Evolutionary conservation across 1,140 invertebrate species (phyloP).

Genomic region (Eulimnadia texana): DNA sequence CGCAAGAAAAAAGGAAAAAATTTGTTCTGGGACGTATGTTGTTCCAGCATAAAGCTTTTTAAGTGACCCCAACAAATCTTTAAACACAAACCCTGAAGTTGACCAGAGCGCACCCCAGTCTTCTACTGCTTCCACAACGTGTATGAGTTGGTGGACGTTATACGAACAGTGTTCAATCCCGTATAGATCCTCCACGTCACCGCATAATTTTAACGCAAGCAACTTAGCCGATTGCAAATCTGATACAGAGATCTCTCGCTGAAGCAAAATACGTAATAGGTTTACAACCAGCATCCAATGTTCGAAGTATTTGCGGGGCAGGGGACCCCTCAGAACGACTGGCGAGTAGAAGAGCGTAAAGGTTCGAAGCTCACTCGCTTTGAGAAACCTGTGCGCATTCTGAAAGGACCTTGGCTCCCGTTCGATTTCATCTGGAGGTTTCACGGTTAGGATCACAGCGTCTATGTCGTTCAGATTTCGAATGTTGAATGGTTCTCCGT

Average conservation of each 20-base stretch:
- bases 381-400: neutral
- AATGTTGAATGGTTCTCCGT: neutral
- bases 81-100: conserved; percentile 8
- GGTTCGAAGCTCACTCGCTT: conserved; percentile 11
- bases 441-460: neutral
- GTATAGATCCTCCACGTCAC: neutral
- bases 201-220: neutral
- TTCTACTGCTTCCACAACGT: neutral
- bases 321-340: neutral
- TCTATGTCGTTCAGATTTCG: neutral
- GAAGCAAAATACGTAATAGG: neutral
- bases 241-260: neutral
- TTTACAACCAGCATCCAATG: conserved; percentile 10
- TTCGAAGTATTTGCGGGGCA: neutral
- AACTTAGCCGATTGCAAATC: neutral
- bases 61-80: neutral
- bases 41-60: conserved; percentile 7
- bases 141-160: conserved; percentile 5
- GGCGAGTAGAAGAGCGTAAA: conserved; percentile 10
- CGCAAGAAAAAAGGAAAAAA: conserved; percentile 3
- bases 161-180: conserved; percentile 3
- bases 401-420: neutral
- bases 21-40: conserved; percentile 3
- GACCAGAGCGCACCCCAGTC: conserved; percentile 7
- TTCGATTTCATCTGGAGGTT: conserved; percentile 3